phyloP scores from a whole-genome alignment of 1,140 invertebrate species.

The Pentalonia nigronervosa region DNA sequence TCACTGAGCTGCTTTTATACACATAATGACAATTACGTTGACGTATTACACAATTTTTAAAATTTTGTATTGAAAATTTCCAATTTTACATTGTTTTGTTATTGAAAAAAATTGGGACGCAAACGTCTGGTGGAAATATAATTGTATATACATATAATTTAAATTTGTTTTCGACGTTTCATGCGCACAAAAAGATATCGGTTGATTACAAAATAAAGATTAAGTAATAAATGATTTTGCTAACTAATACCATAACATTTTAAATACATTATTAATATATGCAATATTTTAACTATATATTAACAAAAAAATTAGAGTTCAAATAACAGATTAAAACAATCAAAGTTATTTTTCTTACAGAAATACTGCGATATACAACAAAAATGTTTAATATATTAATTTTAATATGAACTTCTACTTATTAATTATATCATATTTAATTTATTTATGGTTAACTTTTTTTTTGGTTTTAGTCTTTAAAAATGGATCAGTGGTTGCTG shows the following conservation, averaged over 20 bases:
- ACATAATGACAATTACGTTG: background rate
- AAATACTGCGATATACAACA: background rate
- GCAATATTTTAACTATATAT: background rate
- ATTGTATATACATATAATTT: background rate
- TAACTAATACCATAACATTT: background rate
- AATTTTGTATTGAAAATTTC: background rate
- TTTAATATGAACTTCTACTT: background rate
- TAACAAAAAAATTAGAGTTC: background rate
- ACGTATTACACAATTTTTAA: background rate
- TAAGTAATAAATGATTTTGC: background rate
- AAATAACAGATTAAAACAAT: background rate
- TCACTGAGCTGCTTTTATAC: background rate
- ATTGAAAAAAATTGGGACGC: too few species aligned
- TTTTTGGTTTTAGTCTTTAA: conserved; percentile 28
- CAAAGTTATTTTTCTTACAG: background rate
- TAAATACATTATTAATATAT: background rate
- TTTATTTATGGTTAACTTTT: background rate
- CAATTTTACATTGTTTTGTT: background rate
- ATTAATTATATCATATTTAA: background rate
- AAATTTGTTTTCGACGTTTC: background rate
- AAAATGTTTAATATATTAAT: background rate
- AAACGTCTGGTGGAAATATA: background rate
- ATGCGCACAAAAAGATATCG: background rate
- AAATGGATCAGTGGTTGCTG: conserved; percentile 41
- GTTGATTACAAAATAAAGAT: background rate